Conservation (phyloP, 2,113 vertebrate species). For the Pseudonaja textilis region DNA sequence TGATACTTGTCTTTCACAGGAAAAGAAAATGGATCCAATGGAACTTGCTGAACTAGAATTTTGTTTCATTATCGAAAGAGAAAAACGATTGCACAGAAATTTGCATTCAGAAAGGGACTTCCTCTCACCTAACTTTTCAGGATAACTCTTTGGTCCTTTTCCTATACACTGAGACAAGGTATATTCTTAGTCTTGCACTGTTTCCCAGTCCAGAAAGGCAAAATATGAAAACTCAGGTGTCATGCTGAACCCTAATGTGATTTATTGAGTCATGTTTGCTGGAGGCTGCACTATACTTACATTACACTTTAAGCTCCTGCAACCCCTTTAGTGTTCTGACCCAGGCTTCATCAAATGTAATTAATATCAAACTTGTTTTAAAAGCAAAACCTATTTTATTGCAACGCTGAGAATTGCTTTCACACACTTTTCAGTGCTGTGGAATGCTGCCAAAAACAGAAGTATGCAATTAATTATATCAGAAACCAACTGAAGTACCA, state of each 20-base stretch:
- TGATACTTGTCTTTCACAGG: background rate
- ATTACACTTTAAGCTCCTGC: background rate
- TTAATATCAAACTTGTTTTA: too few species aligned
- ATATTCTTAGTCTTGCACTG: background rate
- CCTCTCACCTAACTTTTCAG: rapidly evolving
- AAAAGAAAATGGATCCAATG: background rate
- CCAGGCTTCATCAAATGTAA: too few species aligned
- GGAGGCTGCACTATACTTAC: background rate
- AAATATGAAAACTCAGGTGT: background rate
- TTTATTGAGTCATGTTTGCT: background rate
- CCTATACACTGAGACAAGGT: background rate
- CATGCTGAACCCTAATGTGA: background rate
- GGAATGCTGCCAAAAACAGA: too few species aligned
- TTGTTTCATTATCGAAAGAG: background rate
- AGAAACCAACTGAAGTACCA: too few species aligned
- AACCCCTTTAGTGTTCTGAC: background rate
- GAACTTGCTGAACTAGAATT: conserved; percentile 10
- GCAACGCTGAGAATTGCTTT: too few species aligned
- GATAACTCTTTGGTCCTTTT: background rate
- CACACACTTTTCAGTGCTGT: too few species aligned
- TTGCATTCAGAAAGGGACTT: background rate
- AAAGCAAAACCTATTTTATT: too few species aligned
- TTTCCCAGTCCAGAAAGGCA: background rate
- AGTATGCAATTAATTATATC: too few species aligned
- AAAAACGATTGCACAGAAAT: background rate